These are phyloP conservation scores for Andrena camellia DNA, from an alignment of 2,888 invertebrate genomes.

Conservation along the genomic window DNA sequence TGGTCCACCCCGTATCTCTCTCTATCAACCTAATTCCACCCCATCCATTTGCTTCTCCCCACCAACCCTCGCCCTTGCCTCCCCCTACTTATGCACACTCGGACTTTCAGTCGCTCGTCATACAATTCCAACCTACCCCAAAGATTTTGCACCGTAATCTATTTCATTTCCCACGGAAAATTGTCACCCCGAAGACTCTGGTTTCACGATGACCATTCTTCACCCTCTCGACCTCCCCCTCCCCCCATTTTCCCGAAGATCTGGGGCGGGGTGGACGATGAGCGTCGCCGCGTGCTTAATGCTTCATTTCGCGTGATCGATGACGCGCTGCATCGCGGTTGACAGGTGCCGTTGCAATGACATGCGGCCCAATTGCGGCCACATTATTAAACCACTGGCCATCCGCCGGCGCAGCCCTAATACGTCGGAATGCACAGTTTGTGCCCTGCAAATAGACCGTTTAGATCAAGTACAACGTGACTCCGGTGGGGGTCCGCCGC, in stretches of 20 bases:
- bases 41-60: neutral
- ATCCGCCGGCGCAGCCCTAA: conserved; percentile 51
- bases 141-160: neutral
- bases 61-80: neutral
- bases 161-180: too few species aligned
- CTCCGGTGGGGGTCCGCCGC: conserved; percentile 4
- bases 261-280: neutral
- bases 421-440: conserved; percentile 65
- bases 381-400: conserved; percentile 66
- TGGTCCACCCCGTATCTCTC: neutral
- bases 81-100: neutral
- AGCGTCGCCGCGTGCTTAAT: conserved; percentile 37
- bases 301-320: conserved; percentile 60
- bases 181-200: too few species aligned
- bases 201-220: neutral
- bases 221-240: neutral
- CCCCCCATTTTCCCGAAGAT: neutral
- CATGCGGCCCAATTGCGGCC: conserved; percentile 57
- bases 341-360: conserved; percentile 60
- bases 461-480: conserved; percentile 49
- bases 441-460: conserved; percentile 64
- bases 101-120: neutral
- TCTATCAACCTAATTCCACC: neutral
- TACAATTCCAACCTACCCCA: neutral
- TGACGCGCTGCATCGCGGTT: conserved; percentile 60